A percentile compares a stretch with the other conserved stretches of the same genome.
phyloP scores from a whole-genome alignment of 2,113 vertebrate species.

The Donacobius atricapilla region DNA sequence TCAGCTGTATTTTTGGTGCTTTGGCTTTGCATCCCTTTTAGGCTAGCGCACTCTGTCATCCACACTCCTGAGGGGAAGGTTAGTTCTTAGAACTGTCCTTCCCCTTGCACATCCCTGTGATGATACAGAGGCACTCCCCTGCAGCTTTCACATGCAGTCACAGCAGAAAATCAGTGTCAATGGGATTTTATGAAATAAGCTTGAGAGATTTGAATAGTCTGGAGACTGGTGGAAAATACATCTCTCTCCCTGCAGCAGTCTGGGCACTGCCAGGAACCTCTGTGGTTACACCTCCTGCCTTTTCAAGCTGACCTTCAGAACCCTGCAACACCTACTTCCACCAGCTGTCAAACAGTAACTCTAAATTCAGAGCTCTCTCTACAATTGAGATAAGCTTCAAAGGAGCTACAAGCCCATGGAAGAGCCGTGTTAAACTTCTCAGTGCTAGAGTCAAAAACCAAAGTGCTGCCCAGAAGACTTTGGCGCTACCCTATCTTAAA shows the following conservation, averaged over 20 bases:
- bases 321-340: background rate
- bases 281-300: background rate
- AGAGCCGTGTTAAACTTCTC: background rate
- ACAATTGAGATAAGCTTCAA: background rate
- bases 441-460: background rate
- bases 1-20: background rate
- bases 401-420: background rate
- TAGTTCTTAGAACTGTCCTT: background rate
- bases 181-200: background rate
- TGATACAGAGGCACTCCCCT: background rate
- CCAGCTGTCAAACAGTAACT: background rate
- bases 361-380: background rate
- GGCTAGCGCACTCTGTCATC: background rate
- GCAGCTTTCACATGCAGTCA: background rate
- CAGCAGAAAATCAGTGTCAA: background rate
- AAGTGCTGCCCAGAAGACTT: background rate
- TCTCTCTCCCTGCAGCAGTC: background rate
- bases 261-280: background rate
- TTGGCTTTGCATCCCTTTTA: background rate
- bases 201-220: background rate
- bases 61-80: background rate
- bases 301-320: background rate
- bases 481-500: accelerated
- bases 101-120: accelerated
- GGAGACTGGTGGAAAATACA: background rate